phyloP scores from a whole-genome alignment of 2,797 vertebrate species.

The Allobates femoralis region DNA sequence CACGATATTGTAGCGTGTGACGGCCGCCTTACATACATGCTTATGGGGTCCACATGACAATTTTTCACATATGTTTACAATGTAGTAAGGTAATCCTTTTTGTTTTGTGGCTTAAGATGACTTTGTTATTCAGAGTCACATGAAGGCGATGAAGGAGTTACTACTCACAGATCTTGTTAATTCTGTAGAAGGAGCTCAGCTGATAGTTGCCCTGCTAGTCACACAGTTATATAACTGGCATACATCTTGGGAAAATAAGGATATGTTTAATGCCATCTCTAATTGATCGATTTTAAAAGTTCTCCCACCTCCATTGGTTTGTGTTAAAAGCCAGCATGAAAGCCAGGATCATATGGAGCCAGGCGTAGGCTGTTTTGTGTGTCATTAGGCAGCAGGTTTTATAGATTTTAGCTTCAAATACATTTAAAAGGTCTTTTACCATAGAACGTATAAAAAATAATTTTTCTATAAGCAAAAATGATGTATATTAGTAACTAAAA shows the following conservation, averaged over 20 bases:
- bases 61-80: too few relatives aligned
- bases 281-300: constrained; percentile 39
- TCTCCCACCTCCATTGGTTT: constrained; percentile 11
- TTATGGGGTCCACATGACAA: too few relatives aligned
- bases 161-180: not conserved
- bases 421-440: constrained; percentile 37
- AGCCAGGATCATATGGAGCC: not conserved
- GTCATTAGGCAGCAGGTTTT: constrained; percentile 52
- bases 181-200: not conserved
- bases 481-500: not conserved
- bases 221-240: constrained; percentile 52
- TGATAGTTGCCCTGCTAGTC: constrained; percentile 50
- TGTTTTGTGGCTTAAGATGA: not conserved
- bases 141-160: constrained; percentile 1
- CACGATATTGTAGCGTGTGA: too few relatives aligned
- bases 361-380: constrained; percentile 38
- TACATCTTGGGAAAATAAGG: constrained; percentile 52
- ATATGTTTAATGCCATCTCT: constrained; percentile 41
- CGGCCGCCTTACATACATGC: too few relatives aligned
- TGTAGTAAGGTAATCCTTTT: too few relatives aligned
- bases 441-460: not conserved
- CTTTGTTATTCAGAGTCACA: not conserved
- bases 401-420: constrained; percentile 47
- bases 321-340: constrained; percentile 49
- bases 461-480: not conserved